These are phyloP conservation scores for Drosophila pachea DNA, from an alignment of 1,140 invertebrate genomes.

Conservation along the genomic window DNA sequence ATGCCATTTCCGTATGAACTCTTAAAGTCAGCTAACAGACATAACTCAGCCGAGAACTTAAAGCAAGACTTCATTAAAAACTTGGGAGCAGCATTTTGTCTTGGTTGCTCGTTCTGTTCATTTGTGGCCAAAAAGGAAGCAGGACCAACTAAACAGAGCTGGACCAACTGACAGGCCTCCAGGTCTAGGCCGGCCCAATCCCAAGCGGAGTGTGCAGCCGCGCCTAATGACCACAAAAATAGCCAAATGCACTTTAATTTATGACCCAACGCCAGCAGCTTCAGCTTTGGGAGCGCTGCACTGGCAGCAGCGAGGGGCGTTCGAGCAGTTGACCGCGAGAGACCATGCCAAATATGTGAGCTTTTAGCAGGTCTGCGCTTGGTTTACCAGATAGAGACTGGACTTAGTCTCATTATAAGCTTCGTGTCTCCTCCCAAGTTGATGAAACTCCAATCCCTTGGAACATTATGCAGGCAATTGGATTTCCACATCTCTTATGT, in stretches of 20 bases:
- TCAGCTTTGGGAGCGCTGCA: slow-evolving; percentile 17
- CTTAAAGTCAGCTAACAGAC: slow-evolving; percentile 24
- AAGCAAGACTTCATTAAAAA: slow-evolving; percentile 64
- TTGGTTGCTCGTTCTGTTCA: not conserved
- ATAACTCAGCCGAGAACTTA: slow-evolving; percentile 49
- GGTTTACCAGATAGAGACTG: no score
- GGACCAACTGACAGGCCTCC: slow-evolving; percentile 27
- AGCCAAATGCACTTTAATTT: slow-evolving; percentile 70
- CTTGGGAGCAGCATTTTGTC: slow-evolving; percentile 36
- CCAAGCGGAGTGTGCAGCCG: slow-evolving; percentile 44
- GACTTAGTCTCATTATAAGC: no score
- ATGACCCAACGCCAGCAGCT: slow-evolving; percentile 54
- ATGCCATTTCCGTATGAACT: slow-evolving; percentile 62
- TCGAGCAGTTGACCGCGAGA: not conserved
- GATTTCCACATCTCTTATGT: no score
- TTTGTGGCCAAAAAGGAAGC: slow-evolving; percentile 10
- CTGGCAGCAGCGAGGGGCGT: slow-evolving; percentile 19
- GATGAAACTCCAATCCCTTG: no score
- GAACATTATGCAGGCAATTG: no score
- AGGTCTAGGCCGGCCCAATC: slow-evolving; percentile 1
- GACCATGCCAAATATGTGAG: no score
- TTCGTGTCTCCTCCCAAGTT: no score
- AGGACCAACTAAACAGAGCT: slow-evolving; percentile 18
- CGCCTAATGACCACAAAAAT: slow-evolving; percentile 72
- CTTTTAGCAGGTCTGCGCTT: no score